Conservation (phyloP, 1,140 invertebrate genomes). For the Goniozus legneri region DNA sequence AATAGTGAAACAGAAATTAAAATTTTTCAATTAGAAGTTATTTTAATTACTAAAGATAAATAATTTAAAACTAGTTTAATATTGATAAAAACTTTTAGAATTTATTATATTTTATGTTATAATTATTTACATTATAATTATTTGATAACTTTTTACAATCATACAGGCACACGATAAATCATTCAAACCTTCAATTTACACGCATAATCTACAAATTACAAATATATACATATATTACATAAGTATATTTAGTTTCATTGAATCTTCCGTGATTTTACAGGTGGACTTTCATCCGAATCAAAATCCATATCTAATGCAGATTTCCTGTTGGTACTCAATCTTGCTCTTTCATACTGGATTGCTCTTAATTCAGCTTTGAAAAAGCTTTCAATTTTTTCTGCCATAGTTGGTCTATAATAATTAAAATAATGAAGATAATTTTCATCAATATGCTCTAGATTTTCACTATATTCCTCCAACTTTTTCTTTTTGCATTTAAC, state of each 20-base stretch:
- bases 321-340: constrained; percentile 31
- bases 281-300: constrained; percentile 31
- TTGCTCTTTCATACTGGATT: constrained; percentile 25
- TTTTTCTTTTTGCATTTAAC: constrained; percentile 75
- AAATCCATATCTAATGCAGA: constrained; percentile 41
- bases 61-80: too few relatives aligned
- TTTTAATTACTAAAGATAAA: too few relatives aligned
- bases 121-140: too few relatives aligned
- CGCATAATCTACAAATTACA: too few relatives aligned
- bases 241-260: constrained; percentile 10
- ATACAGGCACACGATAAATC: too few relatives aligned
- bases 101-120: too few relatives aligned
- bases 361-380: constrained; percentile 72
- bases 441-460: constrained; percentile 77
- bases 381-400: constrained; percentile 77
- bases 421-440: constrained; percentile 75
- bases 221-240: too few relatives aligned
- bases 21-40: too few relatives aligned
- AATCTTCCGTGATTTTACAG: constrained; percentile 1
- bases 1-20: too few relatives aligned
- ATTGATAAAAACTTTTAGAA: too few relatives aligned
- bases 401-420: constrained; percentile 69
- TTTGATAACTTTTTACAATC: too few relatives aligned
- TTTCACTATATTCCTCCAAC: constrained; percentile 68
- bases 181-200: too few relatives aligned